Conservation (phyloP, 1,140 invertebrate species). For the Oscheius sp. region DNA sequence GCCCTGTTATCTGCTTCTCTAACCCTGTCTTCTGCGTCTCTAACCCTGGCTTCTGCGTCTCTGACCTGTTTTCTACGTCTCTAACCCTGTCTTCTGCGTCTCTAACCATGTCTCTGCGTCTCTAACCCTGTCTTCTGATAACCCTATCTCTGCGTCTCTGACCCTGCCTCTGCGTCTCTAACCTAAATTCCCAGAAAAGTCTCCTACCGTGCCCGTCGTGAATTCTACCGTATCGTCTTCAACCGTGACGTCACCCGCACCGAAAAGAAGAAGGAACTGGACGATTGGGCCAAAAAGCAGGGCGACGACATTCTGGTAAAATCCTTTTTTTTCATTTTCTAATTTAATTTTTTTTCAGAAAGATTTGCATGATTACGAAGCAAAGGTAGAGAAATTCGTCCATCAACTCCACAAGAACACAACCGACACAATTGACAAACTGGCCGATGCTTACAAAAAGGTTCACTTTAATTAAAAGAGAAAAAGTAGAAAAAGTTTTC, state of each 20-base stretch:
- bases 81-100: too few relatives aligned
- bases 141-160: too few relatives aligned
- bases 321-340: neutral
- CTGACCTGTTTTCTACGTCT: too few relatives aligned
- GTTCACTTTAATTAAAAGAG: neutral
- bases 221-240: constrained; percentile 10
- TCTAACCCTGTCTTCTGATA: too few relatives aligned
- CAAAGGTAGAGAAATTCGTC: neutral
- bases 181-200: neutral
- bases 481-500: neutral
- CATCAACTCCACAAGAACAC: neutral
- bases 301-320: neutral
- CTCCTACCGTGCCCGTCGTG: neutral
- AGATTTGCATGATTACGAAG: constrained; percentile 3
- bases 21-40: too few relatives aligned
- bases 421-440: neutral
- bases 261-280: neutral
- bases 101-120: too few relatives aligned
- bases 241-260: neutral
- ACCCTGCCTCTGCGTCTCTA: neutral
- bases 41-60: too few relatives aligned
- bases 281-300: constrained; percentile 16
- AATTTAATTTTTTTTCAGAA: neutral
- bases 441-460: neutral
- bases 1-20: too few relatives aligned